Evolutionary conservation across 2,113 vertebrate species (phyloP).

Genomic region (zebrafish (Danio rerio)): GRCz12tu NC_133176.1:14865001-14865500

Average conservation of each 20-base stretch:
- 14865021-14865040: no score
- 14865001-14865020: no score
- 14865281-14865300: background rate
- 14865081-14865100: background rate
- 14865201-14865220: background rate
- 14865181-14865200: background rate
- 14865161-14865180: background rate
- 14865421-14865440: conserved; percentile 5
- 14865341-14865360: background rate
- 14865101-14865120: background rate
- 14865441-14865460: background rate
- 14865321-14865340: background rate
- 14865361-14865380: conserved; percentile 3
- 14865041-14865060: no score
- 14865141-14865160: background rate
- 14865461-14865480: background rate
- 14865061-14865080: no score
- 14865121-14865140: background rate
- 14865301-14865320: conserved; percentile 21
- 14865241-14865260: background rate
- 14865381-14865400: conserved; percentile 8
- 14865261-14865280: background rate
- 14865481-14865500: background rate
- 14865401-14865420: conserved; percentile 15
- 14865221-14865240: background rate